phyloP scores from a whole-genome alignment of 2,888 invertebrate genomes.

The Eupeodes latifasciatus region DNA sequence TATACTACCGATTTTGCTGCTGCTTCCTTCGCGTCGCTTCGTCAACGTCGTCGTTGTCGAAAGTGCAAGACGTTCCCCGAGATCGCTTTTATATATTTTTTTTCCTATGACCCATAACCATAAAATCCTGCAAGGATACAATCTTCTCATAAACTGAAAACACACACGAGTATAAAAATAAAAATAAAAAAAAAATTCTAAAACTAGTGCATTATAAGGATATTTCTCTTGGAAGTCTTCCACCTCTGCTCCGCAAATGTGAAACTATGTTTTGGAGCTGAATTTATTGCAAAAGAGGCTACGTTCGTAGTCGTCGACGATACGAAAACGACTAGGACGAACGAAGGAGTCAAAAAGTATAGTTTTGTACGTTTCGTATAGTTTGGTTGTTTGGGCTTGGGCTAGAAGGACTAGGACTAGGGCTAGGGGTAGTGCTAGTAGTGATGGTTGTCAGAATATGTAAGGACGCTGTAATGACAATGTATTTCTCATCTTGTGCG shows the following conservation, averaged over 20 bases:
- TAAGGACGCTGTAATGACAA: constrained; percentile 70
- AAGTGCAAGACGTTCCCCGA: constrained; percentile 31
- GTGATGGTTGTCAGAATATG: constrained; percentile 58
- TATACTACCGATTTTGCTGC: constrained; percentile 12
- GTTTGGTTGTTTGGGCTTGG: neutral
- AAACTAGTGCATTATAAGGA: constrained; percentile 60
- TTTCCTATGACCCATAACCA: constrained; percentile 52
- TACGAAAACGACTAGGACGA: neutral
- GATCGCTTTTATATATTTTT: neutral
- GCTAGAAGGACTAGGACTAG: neutral
- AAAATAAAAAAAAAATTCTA: constrained; percentile 16
- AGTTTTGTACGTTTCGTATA: constrained; percentile 26
- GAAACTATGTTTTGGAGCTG: constrained; percentile 54
- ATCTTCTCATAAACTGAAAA: constrained; percentile 59
- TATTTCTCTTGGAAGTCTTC: constrained; percentile 40
- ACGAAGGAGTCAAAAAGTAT: constrained; percentile 58
- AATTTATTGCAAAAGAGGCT: constrained; percentile 58
- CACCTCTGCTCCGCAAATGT: constrained; percentile 39
- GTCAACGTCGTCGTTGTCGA: neutral
- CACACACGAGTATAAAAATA: constrained; percentile 32
- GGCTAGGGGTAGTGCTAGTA: constrained; percentile 33
- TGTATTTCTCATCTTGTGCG: constrained; percentile 62
- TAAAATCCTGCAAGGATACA: constrained; percentile 64
- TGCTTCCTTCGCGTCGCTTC: neutral
- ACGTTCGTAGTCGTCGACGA: neutral